Conservation (phyloP, 2,888 invertebrate species). For the Galerucella pusilla region DNA sequence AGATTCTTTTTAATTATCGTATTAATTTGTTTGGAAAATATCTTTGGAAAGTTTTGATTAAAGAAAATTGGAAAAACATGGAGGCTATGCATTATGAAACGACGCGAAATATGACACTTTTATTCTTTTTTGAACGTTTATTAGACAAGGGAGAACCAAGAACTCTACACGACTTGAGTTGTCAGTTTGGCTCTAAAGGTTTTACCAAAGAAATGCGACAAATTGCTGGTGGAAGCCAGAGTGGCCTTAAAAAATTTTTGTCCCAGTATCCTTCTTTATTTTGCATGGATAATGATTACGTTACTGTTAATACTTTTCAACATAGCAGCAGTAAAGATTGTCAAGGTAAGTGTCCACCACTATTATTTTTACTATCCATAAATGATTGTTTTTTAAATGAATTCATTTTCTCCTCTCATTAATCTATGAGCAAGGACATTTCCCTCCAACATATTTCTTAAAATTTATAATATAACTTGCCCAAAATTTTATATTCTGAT, state of each 20-base stretch:
- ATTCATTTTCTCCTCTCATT: no score
- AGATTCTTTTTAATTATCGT: not conserved
- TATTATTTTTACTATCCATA: not conserved
- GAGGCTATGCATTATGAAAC: slow-evolving; percentile 95
- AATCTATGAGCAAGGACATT: no score
- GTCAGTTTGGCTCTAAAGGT: slow-evolving; percentile 98
- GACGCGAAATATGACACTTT: slow-evolving; percentile 92
- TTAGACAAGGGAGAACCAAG: slow-evolving; percentile 97
- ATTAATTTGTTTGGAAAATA: not conserved
- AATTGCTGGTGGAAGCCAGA: slow-evolving; percentile 94
- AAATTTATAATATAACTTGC: no score
- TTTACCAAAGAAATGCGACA: slow-evolving; percentile 99
- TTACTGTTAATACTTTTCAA: slow-evolving; percentile 85
- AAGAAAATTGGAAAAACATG: slow-evolving; percentile 67
- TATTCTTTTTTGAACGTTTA: slow-evolving; percentile 98
- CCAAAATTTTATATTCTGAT: no score
- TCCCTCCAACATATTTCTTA: no score
- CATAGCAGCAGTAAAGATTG: slow-evolving; percentile 70
- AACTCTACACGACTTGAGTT: slow-evolving; percentile 96
- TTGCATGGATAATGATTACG: slow-evolving; percentile 92
- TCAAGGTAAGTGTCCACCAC: slow-evolving; percentile 58
- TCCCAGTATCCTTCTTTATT: slow-evolving; percentile 97
- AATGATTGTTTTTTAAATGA: not conserved
- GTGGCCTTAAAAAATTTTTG: slow-evolving; percentile 96
- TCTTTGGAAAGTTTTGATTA: not conserved